These are phyloP conservation scores for Cataglyphis hispanica DNA, from an alignment of 1,140 invertebrate species.

Conservation along the genomic window DNA sequence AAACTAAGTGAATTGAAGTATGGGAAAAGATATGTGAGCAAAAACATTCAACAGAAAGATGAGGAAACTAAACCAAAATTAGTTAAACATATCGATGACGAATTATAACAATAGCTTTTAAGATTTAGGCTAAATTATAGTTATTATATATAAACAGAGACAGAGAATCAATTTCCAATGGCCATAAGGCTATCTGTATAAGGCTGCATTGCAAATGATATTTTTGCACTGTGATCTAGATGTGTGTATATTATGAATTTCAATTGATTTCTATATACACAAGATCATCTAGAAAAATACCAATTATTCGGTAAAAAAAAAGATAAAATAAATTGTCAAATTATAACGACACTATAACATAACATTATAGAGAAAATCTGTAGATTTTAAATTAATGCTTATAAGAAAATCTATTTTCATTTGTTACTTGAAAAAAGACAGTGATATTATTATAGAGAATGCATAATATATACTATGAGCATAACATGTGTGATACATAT, in stretches of 20 bases:
- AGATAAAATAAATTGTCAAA: conserved; percentile 28
- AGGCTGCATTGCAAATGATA: conserved; percentile 64
- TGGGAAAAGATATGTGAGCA: conserved; percentile 49
- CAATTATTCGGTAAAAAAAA: conserved; percentile 55
- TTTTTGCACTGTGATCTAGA: conserved; percentile 69
- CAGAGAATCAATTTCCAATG: conserved; percentile 36
- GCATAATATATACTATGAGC: conserved; percentile 35
- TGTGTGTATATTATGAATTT: conserved; percentile 53
- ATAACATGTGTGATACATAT: conserved; percentile 37
- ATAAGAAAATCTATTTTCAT: conserved; percentile 54
- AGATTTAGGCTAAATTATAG: conserved; percentile 63
- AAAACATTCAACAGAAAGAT: conserved; percentile 45
- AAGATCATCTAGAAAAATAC: conserved; percentile 54
- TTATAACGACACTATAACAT: conserved; percentile 16
- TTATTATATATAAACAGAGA: conserved; percentile 41
- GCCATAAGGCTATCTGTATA: conserved; percentile 35
- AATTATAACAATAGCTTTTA: conserved; percentile 75
- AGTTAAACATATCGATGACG: conserved; percentile 75
- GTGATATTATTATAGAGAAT: conserved; percentile 16
- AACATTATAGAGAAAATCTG: conserved; percentile 26
- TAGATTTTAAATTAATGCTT: conserved; percentile 62
- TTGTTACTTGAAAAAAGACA: conserved; percentile 40
- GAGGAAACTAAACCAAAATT: conserved; percentile 58
- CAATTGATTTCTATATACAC: conserved; percentile 53
- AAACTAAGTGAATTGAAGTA: conserved; percentile 51